These are phyloP conservation scores for Scaptodrosophila latifasciaeformis DNA, from an alignment of 2,888 invertebrate genomes.

Conservation along the genomic window DNA sequence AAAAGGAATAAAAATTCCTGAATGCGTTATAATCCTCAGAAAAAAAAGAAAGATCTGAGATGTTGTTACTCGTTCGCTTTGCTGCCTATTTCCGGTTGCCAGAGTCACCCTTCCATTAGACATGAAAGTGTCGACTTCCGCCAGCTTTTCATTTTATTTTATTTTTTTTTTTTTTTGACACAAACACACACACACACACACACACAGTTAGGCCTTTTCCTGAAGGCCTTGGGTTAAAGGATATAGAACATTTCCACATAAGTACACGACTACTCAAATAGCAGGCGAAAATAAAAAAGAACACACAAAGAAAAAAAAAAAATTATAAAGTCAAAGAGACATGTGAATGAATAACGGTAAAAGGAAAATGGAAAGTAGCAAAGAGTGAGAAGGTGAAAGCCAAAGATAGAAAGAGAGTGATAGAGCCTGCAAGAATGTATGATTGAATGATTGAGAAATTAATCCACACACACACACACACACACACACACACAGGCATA, in stretches of 20 bases:
- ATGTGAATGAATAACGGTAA: no score
- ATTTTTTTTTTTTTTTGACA: no score
- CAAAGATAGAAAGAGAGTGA: background rate
- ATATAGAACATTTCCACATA: slow-evolving; percentile 63
- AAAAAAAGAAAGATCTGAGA: no score
- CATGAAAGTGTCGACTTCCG: slow-evolving; percentile 52
- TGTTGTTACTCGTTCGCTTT: background rate
- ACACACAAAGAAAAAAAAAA: no score
- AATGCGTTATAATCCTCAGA: no score
- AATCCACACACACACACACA: slow-evolving; percentile 41
- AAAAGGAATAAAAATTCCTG: no score
- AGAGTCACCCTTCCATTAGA: slow-evolving; percentile 35
- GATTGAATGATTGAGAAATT: slow-evolving; percentile 65
- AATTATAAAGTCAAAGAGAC: no score
- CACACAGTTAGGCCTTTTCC: background rate
- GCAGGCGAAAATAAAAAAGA: no score
- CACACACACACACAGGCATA: background rate
- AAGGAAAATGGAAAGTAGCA: background rate
- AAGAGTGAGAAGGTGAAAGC: background rate
- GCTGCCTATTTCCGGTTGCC: slow-evolving; percentile 4
- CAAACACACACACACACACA: background rate
- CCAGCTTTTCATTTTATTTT: no score
- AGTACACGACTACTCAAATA: slow-evolving; percentile 17
- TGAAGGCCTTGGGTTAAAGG: slow-evolving; percentile 30
- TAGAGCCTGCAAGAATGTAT: slow-evolving; percentile 55